phyloP scores from a whole-genome alignment of 2,888 invertebrate genomes.

The Sesamia inferens region DNA sequence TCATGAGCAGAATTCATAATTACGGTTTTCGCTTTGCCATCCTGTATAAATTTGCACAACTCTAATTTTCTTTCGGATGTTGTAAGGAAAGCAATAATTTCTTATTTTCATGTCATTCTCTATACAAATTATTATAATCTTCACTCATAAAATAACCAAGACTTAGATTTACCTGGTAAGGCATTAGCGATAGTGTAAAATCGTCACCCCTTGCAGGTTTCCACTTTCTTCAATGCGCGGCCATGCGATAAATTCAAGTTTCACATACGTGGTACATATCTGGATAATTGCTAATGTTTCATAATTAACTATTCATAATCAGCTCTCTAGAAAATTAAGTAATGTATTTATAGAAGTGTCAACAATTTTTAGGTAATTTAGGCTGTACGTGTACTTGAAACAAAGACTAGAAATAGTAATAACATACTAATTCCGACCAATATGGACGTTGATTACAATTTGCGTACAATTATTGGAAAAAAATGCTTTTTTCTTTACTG shows the following conservation, averaged over 20 bases:
- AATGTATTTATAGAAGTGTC: slow-evolving; percentile 17
- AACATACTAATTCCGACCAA: neutral
- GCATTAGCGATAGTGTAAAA: slow-evolving; percentile 60
- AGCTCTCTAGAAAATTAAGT: slow-evolving; percentile 63
- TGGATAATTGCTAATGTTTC: slow-evolving; percentile 66
- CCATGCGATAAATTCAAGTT: slow-evolving; percentile 81
- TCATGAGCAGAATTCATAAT: neutral
- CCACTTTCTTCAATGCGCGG: slow-evolving; percentile 81
- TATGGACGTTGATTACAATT: neutral
- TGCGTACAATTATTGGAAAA: neutral
- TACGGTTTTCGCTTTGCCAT: neutral
- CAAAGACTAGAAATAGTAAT: neutral
- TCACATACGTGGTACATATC: slow-evolving; percentile 74
- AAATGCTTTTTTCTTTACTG: neutral
- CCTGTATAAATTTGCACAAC: neutral
- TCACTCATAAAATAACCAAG: neutral
- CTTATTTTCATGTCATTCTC: neutral
- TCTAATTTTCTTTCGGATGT: neutral
- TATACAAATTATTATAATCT: neutral
- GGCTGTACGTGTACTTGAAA: neutral
- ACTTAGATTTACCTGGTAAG: slow-evolving; percentile 11
- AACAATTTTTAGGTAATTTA: slow-evolving; percentile 12
- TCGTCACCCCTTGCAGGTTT: slow-evolving; percentile 74
- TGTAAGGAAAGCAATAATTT: neutral
- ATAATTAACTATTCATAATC: slow-evolving; percentile 62